phyloP scores from a whole-genome alignment of 2,113 vertebrate genomes.

The Mustela nigripes region DNA sequence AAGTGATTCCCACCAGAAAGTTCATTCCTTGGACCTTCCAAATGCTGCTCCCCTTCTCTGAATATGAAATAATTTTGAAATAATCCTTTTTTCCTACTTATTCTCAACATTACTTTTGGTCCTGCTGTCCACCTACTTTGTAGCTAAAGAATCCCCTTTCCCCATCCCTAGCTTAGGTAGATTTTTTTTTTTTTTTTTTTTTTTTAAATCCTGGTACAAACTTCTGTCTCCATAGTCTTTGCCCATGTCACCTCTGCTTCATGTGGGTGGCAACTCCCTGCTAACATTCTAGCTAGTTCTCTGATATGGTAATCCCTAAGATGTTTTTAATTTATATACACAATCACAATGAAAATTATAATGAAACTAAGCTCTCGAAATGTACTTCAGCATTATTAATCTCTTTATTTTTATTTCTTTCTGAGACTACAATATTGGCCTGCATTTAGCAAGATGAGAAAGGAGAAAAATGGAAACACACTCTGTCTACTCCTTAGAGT shows the following conservation, averaged over 20 bases:
- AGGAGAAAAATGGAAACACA: background rate
- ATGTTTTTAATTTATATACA: background rate
- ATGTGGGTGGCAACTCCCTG: background rate
- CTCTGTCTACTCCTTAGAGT: background rate
- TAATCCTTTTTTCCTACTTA: background rate
- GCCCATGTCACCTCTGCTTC: background rate
- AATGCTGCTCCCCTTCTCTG: background rate
- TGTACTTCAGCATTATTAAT: background rate
- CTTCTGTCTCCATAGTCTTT: background rate
- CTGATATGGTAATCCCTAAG: background rate
- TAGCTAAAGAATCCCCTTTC: background rate
- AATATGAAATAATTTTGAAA: slow-evolving; percentile 14
- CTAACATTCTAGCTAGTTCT: background rate
- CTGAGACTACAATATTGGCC: background rate
- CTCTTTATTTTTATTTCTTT: background rate
- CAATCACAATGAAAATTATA: background rate
- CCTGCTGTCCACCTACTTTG: background rate
- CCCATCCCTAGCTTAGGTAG: background rate
- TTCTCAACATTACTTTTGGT: background rate
- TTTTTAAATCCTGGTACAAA: background rate
- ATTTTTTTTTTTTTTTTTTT: background rate
- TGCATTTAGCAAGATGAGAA: background rate
- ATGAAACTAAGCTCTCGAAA: background rate
- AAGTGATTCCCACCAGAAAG: background rate
- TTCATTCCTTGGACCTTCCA: background rate